These are phyloP conservation scores for Eulacestoma nigropectus DNA, from an alignment of 2,113 vertebrate species.

Conservation along the genomic window DNA sequence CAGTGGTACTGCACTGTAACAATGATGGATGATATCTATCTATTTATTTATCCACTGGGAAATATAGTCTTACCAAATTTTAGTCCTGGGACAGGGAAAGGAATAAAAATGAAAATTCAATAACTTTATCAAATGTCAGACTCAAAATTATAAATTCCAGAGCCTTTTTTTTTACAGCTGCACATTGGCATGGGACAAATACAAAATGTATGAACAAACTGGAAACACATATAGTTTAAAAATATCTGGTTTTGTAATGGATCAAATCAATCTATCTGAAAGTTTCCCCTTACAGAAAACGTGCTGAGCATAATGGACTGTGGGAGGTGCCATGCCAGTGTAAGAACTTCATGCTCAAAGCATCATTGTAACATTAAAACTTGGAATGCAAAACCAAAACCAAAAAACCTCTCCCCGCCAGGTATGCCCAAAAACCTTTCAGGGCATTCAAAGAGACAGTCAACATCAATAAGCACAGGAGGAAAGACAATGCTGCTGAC, in stretches of 20 bases:
- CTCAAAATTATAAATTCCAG: background rate
- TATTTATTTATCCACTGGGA: conserved; percentile 10
- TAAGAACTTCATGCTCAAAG: rapidly evolving
- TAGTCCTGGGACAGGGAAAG: background rate
- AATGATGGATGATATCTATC: background rate
- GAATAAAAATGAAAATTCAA: conserved; percentile 12
- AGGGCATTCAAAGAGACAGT: background rate
- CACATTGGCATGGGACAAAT: background rate
- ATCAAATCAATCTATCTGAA: background rate
- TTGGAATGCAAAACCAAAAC: background rate
- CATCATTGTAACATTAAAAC: background rate
- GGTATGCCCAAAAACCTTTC: background rate
- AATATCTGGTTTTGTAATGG: background rate
- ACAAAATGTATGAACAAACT: background rate
- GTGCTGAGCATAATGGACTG: background rate
- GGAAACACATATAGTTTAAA: background rate
- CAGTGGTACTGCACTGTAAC: background rate
- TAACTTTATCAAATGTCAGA: background rate
- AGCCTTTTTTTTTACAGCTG: background rate
- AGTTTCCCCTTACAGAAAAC: background rate
- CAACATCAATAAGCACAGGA: background rate
- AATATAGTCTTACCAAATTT: background rate
- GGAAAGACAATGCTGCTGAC: background rate
- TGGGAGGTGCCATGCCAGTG: rapidly evolving
- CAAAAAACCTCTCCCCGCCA: background rate